Conservation (phyloP, 2,113 vertebrate species). For the Rousettus leschenaultii region DNA sequence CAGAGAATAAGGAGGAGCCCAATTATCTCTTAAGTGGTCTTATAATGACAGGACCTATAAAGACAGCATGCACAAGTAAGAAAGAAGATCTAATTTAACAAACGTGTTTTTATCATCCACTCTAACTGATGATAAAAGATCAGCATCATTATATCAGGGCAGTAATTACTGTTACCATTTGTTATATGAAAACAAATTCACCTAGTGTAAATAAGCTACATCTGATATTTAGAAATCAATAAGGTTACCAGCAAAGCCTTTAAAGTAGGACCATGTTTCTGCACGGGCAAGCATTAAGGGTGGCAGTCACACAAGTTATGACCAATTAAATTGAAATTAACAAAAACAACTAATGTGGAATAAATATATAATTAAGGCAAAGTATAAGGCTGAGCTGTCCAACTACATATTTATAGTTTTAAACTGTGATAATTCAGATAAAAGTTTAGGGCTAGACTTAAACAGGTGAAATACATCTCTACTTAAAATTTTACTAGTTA, state of each 20-base stretch:
- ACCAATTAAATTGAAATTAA: slow-evolving; percentile 2
- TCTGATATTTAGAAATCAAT: background rate
- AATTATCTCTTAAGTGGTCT: background rate
- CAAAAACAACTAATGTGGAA: background rate
- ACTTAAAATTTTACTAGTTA: background rate
- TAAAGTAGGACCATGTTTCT: background rate
- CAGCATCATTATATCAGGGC: slow-evolving; percentile 15
- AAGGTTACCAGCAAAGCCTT: background rate
- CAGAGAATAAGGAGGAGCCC: background rate
- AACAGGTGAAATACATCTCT: background rate
- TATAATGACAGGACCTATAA: background rate
- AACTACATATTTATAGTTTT: background rate
- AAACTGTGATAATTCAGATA: background rate
- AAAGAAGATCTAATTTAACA: slow-evolving; percentile 26
- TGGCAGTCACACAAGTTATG: background rate
- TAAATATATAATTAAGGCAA: background rate
- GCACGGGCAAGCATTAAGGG: background rate
- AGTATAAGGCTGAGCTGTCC: background rate
- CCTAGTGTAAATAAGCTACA: background rate
- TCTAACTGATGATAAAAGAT: background rate
- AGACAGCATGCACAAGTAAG: background rate
- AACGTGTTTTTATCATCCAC: slow-evolving; percentile 25
- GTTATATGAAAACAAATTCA: slow-evolving; percentile 6
- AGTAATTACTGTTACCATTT: background rate
- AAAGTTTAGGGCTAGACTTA: background rate